Evolutionary conservation across 2,888 invertebrate genomes (phyloP).

Genomic region (Lymantria monacha): DNA sequence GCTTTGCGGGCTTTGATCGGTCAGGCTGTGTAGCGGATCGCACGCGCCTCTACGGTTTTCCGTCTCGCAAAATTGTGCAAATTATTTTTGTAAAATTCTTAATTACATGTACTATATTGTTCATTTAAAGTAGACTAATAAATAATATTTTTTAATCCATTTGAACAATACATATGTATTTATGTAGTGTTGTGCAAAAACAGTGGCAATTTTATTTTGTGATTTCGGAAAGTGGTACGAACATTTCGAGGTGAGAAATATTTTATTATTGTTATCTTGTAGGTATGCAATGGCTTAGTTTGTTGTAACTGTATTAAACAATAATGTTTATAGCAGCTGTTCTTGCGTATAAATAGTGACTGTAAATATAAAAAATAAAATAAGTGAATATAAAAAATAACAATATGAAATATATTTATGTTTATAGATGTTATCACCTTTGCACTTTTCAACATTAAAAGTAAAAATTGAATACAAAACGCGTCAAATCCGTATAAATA

Average conservation of each 20-base stretch:
- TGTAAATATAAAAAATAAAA: no score
- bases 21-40: slow-evolving; percentile 36
- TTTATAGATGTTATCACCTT: no score
- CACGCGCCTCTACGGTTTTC: slow-evolving; percentile 40
- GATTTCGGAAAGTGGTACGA: slow-evolving; percentile 28
- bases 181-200: slow-evolving; percentile 17
- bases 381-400: no score
- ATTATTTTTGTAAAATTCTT: neutral
- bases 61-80: slow-evolving; percentile 10
- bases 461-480: no score
- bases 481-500: no score
- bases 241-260: slow-evolving; percentile 35
- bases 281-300: neutral
- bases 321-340: no score
- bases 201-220: slow-evolving; percentile 28
- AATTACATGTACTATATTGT: neutral
- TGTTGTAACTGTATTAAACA: neutral
- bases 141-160: neutral
- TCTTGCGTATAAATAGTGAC: no score
- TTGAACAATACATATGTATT: neutral
- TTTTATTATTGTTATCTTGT: slow-evolving; percentile 12
- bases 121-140: neutral
- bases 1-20: slow-evolving; percentile 51
- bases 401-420: no score
- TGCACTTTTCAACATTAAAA: no score